Conservation (phyloP, 2,113 vertebrate species). For the Colossoma macropomum region DNA sequence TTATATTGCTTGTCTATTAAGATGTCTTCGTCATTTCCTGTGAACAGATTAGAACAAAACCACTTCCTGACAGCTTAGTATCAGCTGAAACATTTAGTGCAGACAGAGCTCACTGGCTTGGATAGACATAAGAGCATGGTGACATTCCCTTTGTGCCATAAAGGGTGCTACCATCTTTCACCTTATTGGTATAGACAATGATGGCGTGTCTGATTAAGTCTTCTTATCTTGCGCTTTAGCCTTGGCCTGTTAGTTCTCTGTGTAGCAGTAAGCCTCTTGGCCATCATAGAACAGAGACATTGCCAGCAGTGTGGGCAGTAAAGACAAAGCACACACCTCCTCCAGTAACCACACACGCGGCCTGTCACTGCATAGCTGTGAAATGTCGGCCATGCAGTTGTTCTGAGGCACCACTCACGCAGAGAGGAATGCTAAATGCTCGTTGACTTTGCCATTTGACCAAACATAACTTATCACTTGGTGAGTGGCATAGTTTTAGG, state of each 20-base stretch:
- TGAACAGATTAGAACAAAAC: constrained; percentile 63
- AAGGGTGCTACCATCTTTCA: background rate
- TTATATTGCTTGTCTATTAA: constrained; percentile 12
- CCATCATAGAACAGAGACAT: background rate
- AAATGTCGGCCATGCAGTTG: background rate
- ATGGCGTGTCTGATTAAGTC: background rate
- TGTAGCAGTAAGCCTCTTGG: background rate
- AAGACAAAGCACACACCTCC: background rate
- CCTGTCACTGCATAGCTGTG: too few species aligned
- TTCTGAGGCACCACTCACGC: background rate
- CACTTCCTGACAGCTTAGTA: constrained; percentile 70
- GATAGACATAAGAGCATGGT: background rate
- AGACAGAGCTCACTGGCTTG: constrained; percentile 3
- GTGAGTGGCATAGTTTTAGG: background rate
- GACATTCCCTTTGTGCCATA: constrained; percentile 17
- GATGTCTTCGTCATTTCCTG: constrained; percentile 73
- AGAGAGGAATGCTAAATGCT: background rate
- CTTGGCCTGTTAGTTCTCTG: too few species aligned
- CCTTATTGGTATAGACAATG: background rate
- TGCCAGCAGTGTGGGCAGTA: background rate
- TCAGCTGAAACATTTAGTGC: constrained; percentile 58
- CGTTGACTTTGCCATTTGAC: too few species aligned
- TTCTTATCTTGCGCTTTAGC: background rate
- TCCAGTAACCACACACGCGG: background rate
- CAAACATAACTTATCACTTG: background rate